Evolutionary conservation across 2,797 vertebrate species (phyloP).

Genomic region (Cirrhinus molitorella): DNA sequence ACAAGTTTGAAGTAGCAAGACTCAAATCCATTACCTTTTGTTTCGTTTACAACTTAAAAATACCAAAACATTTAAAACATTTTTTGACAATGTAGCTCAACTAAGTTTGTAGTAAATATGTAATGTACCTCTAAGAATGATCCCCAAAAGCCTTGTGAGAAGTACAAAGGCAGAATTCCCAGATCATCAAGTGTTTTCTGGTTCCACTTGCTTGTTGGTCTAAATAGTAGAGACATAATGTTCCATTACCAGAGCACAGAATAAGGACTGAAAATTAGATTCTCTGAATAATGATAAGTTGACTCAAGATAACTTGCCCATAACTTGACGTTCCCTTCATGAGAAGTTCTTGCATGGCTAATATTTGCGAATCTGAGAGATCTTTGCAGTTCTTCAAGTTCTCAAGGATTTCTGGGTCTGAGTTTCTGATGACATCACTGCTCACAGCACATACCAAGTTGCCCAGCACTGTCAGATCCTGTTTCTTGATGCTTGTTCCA

Average conservation of each 20-base stretch:
- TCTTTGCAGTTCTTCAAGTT: conserved; percentile 54
- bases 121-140: background rate
- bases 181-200: conserved; percentile 37
- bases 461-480: conserved; percentile 44
- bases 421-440: conserved; percentile 30
- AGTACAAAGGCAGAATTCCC: conserved; percentile 41
- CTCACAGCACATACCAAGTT: conserved; percentile 43
- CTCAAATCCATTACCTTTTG: background rate
- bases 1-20: background rate
- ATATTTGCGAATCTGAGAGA: conserved; percentile 17
- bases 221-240: background rate
- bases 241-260: background rate
- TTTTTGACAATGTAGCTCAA: background rate
- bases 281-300: background rate
- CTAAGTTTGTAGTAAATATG: background rate
- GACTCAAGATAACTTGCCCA: conserved; percentile 42
- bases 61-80: background rate
- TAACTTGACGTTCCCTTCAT: conserved; percentile 36
- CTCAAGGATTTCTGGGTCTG: conserved; percentile 52
- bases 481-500: conserved; percentile 12
- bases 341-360: conserved; percentile 25
- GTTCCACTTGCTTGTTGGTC: conserved; percentile 3
- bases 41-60: background rate
- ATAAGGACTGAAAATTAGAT: background rate
- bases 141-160: background rate